These are phyloP conservation scores for Sebastiscus tertius DNA, from an alignment of 2,797 vertebrate genomes.

Conservation along the genomic window DNA sequence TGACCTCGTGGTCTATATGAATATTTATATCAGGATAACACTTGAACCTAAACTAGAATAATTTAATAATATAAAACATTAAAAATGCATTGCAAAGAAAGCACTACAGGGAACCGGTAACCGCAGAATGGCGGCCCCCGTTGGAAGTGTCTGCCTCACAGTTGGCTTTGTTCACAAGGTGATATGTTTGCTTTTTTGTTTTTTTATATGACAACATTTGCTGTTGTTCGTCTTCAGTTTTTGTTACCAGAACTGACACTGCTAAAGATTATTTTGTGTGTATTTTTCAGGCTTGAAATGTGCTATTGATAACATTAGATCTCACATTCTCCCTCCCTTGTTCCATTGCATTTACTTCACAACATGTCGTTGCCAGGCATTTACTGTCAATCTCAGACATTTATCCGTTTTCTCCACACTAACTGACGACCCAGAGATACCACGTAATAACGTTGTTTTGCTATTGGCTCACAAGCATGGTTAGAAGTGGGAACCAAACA, in stretches of 20 bases:
- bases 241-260: neutral
- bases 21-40: constrained; percentile 35
- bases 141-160: neutral
- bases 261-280: neutral
- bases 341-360: too few species aligned
- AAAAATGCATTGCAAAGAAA: constrained; percentile 23
- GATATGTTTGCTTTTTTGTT: neutral
- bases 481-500: too few species aligned
- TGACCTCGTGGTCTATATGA: constrained; percentile 12
- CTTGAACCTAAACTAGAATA: neutral
- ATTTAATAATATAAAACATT: constrained; percentile 22
- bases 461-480: too few species aligned
- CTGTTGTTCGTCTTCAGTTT: neutral
- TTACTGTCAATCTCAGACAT: rapidly evolving
- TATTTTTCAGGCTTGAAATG: neutral
- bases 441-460: too few species aligned
- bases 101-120: neutral
- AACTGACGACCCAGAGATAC: too few species aligned
- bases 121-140: neutral
- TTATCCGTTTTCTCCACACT: too few species aligned
- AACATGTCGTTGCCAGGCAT: too few species aligned
- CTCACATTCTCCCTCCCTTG: too few species aligned
- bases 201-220: neutral
- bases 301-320: too few species aligned
- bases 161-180: neutral